Percentiles rank a stretch among this genome's conserved stretches.
These are phyloP conservation scores for Cenopis cana DNA, from an alignment of 2,888 invertebrate genomes.

Conservation along the genomic window DNA sequence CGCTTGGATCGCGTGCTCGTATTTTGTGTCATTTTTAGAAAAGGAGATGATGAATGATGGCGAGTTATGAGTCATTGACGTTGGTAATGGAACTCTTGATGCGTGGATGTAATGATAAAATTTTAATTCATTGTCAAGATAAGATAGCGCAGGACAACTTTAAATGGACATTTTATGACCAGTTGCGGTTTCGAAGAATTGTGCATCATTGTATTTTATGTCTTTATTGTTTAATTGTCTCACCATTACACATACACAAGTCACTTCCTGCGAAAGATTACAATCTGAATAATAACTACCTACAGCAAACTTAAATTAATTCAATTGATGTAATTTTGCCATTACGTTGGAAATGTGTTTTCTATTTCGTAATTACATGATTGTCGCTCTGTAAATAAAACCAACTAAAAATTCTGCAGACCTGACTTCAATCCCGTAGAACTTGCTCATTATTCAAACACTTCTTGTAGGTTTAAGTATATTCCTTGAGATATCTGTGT, in stretches of 20 bases:
- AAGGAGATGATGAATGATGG: slow-evolving; percentile 37
- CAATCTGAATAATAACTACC: background rate
- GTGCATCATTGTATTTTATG: background rate
- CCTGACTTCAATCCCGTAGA: no score
- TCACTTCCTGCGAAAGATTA: background rate
- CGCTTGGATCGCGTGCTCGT: slow-evolving; percentile 60
- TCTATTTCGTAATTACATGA: no score
- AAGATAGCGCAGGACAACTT: slow-evolving; percentile 1
- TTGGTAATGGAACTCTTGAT: slow-evolving; percentile 16
- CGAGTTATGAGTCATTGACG: slow-evolving; percentile 33
- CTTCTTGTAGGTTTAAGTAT: no score
- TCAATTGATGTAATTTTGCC: background rate
- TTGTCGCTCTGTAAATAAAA: no score
- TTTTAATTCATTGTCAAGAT: slow-evolving; percentile 13
- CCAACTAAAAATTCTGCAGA: no score
- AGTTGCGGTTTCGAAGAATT: background rate
- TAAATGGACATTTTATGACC: background rate
- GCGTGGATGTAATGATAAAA: slow-evolving; percentile 24
- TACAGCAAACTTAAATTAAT: background rate
- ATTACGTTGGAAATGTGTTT: no score
- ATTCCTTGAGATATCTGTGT: background rate
- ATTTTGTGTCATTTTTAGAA: slow-evolving; percentile 54
- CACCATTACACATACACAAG: background rate
- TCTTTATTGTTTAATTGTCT: slow-evolving; percentile 3
- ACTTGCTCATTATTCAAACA: no score